Evolutionary conservation across 2,888 invertebrate species (phyloP), one percentile per base, ranked within the genome.

Genomic region (Polyploca ridens): DNA sequence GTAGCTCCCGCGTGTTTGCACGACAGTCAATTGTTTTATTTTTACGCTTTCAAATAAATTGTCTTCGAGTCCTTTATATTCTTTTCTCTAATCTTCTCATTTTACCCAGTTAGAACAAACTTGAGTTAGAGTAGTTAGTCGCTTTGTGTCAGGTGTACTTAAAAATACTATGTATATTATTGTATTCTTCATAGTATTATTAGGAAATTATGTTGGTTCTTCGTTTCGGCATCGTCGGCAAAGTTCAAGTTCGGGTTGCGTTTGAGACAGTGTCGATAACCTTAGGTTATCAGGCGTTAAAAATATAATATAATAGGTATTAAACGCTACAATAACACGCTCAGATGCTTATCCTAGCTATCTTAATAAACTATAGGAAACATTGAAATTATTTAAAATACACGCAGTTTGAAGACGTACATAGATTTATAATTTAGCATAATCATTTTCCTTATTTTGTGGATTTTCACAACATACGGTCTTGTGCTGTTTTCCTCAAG

Each of bases 181-280:
- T 27, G 27, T 27, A 27, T 27, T 27, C 2, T 27, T 19, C 14
- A 19, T 54, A 54, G 4, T 19, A 19, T 19, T n/a, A 19, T n/a
- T 10, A 41, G 61, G 35, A 60, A 60, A 41, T 44, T 60, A 60
- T 16, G 41, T 41, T 41, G 27, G 11, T 41, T 3, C 13, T 13
- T 27, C 19, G 41, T 61, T 61, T 41, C 13, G 41, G 61, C 44
- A 41, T 61, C 54, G 19, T 54, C 44, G 19, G 62, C 33, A 59
- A 69, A 38, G 75, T 72, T 74, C 75, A 77, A 79, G 70, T 69
- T 74, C 70, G 68, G 27, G 44, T 54, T 58, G 59, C 64, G 54
- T 65, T 66, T 63, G 65, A 60, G 64, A 66, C 41, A 62, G 64
- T 46, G n/a, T 44, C 57, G 77, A 77, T 77, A 78, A 72, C 75